phyloP scores from a whole-genome alignment of 2,888 invertebrate genomes.

The Drosophila prolongata region DNA sequence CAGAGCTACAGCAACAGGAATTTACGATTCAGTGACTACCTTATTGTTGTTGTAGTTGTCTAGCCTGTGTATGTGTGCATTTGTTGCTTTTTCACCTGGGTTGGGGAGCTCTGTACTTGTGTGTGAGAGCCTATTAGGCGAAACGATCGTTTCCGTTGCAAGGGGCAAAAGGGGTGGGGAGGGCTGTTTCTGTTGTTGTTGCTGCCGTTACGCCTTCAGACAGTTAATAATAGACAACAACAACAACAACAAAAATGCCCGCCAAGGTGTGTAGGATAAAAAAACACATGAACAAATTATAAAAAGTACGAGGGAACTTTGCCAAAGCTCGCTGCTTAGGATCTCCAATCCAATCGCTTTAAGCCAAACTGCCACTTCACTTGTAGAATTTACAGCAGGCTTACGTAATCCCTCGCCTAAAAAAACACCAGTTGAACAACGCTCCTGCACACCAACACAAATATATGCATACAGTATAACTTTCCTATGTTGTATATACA shows the following conservation, averaged over 20 bases:
- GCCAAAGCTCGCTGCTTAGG: constrained; percentile 54
- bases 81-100: constrained; percentile 72
- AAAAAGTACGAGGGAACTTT: constrained; percentile 32
- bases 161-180: constrained; percentile 46
- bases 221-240: constrained; percentile 58
- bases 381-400: constrained; percentile 76
- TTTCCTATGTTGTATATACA: not conserved
- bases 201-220: constrained; percentile 55
- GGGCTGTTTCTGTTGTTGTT: constrained; percentile 31
- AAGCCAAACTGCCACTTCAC: constrained; percentile 47
- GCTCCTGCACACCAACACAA: constrained; percentile 59
- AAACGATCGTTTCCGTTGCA: constrained; percentile 73
- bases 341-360: constrained; percentile 57
- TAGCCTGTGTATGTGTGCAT: constrained; percentile 35
- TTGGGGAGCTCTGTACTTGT: constrained; percentile 60
- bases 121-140: constrained; percentile 65
- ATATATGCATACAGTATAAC: not conserved
- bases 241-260: constrained; percentile 45
- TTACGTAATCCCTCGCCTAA: constrained; percentile 67
- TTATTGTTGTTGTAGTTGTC: constrained; percentile 62
- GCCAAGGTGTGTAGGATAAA: constrained; percentile 63
- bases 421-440: constrained; percentile 53
- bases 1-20: constrained; percentile 76
- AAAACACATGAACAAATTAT: constrained; percentile 40
- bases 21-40: constrained; percentile 81